Conservation (phyloP, 2,888 invertebrate genomes). For the Sericinus montela region DNA sequence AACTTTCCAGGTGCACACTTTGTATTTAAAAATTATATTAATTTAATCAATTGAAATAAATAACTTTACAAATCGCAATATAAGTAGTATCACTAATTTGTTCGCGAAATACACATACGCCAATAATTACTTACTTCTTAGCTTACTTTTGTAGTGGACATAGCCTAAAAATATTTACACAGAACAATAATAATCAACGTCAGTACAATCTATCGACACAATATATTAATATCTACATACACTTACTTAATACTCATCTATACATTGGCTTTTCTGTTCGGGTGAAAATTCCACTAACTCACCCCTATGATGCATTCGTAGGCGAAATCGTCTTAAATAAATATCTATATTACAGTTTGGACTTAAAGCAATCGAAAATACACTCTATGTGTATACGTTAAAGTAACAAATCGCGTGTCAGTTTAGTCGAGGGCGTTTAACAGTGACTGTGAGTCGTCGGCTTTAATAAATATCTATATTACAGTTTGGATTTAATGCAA, state of each 20-base stretch:
- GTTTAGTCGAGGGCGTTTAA: too few relatives aligned
- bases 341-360: slow-evolving; percentile 5
- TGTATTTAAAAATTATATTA: neutral
- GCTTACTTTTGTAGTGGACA: neutral
- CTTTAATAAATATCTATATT: too few relatives aligned
- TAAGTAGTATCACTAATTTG: slow-evolving; percentile 8
- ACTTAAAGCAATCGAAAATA: too few relatives aligned
- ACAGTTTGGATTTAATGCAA: too few relatives aligned
- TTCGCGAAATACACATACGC: slow-evolving; percentile 1
- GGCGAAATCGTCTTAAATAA: neutral
- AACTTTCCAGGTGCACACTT: too few relatives aligned
- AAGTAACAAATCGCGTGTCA: too few relatives aligned
- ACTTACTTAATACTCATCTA: slow-evolving; percentile 10
- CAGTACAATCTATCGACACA: slow-evolving; percentile 2
- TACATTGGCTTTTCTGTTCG: neutral
- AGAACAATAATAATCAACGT: neutral
- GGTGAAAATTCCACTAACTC: neutral
- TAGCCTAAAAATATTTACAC: slow-evolving; percentile 9
- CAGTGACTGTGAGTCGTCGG: too few relatives aligned
- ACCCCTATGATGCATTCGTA: neutral
- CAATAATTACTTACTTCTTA: slow-evolving; percentile 7
- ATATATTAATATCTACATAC: slow-evolving; percentile 13
- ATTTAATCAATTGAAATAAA: slow-evolving; percentile 1
- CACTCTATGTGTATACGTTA: too few relatives aligned
- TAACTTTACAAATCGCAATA: neutral